Base-by-base conservation (phyloP, 2,888 invertebrate species). In the Rhagonycha lutea region DNA sequence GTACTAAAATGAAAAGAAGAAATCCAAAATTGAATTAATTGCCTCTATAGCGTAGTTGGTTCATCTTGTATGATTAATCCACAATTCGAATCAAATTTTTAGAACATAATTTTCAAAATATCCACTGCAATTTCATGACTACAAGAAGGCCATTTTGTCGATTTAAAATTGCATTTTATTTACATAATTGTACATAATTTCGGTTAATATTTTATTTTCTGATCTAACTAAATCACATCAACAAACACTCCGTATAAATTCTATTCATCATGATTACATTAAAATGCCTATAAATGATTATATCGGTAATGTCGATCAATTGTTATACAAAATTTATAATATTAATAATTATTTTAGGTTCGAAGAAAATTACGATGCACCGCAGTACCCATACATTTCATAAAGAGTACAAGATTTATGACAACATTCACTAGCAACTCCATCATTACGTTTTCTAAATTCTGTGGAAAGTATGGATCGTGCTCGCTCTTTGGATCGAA, bases 371-470 rank as follows among this genome's bases (percentile, higher is more conserved):
- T 47, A 47, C 7, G 47, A 47, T 47, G 47, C 26, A n/a, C 68
- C 73, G 26, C 77, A 77, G 14, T 77, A 77, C 14, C 72, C 68
- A 9, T 28, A 47, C 77, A 77, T 77, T 77, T 77, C 77, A 26
- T 32, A 70, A 14, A 75, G 67, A 4, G 72, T 62, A 23, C 77
- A 77, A 11, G 77, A n/a, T 72, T 77, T 77, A 69, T 75, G 73
- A 67, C 77, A 77, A 29, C 77, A 77, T 72, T 77, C 77, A 23
- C 47, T 68, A 5, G 61, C 72, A 60, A 72, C 72, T 10, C 75
- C 72, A 24, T 61, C 24, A 12, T 61, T 23, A 26, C 76, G 73
- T 70, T 74, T 76, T 32, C 73, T 65, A 47, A 73, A 74, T 62
- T 76, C 70, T 2, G 65, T 26, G 5, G 76, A 71, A 70, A 76